phyloP scores from a whole-genome alignment of 2,797 vertebrate genomes.

The Sitta carolinensis region DNA sequence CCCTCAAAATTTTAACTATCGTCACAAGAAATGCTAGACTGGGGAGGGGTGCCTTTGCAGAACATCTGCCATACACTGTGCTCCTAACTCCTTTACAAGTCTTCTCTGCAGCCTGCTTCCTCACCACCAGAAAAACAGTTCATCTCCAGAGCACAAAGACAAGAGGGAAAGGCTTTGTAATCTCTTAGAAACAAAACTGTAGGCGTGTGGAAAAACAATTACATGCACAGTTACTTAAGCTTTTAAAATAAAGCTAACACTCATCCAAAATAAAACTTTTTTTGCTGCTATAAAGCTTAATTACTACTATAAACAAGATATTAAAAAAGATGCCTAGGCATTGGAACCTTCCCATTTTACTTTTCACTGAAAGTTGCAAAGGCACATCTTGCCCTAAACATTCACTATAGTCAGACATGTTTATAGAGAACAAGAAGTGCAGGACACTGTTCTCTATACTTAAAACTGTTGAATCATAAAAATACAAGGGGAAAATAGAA shows the following conservation, averaged over 20 bases:
- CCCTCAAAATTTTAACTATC: neutral
- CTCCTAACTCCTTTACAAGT: neutral
- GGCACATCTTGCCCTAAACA: neutral
- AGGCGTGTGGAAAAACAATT: neutral
- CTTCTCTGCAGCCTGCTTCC: neutral
- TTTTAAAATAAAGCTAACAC: neutral
- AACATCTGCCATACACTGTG: neutral
- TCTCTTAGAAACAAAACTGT: neutral
- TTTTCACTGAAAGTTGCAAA: neutral
- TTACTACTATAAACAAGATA: neutral
- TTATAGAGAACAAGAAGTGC: neutral
- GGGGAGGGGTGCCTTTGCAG: neutral
- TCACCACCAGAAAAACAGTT: neutral
- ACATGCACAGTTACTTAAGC: neutral
- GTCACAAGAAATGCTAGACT: neutral
- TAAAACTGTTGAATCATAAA: neutral
- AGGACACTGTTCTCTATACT: neutral
- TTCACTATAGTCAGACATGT: neutral
- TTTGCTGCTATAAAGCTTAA: neutral
- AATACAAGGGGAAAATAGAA: neutral
- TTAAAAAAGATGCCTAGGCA: neutral
- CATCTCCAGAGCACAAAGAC: neutral
- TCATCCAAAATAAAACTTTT: neutral
- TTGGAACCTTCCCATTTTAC: neutral
- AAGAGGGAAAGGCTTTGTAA: neutral